A percentile compares a stretch with the other conserved stretches of the same genome.
Evolutionary conservation across 1,140 invertebrate species (phyloP).

Genomic region (Monomorium pharaonis): DNA sequence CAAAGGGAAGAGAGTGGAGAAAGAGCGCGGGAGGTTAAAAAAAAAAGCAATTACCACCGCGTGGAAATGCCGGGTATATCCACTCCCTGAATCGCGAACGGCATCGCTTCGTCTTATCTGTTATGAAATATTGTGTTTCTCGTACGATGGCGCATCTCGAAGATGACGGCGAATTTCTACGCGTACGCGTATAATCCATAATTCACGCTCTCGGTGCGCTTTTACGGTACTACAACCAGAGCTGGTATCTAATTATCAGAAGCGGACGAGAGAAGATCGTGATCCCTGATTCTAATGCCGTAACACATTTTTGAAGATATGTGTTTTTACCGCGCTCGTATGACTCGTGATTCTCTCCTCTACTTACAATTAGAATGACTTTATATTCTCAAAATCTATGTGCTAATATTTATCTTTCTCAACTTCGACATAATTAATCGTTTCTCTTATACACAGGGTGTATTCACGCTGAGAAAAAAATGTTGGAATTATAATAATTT

Average conservation of each 20-base stretch:
- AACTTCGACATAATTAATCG: background rate
- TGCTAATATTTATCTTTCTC: background rate
- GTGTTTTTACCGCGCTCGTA: background rate
- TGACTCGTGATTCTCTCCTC: background rate
- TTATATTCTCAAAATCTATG: background rate
- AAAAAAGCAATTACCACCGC: constrained; percentile 53
- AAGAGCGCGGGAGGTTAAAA: background rate
- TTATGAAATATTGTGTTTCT: constrained; percentile 35
- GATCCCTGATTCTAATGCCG: background rate
- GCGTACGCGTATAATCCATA: background rate
- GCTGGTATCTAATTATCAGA: background rate
- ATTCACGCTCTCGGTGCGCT: background rate
- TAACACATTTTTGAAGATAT: background rate
- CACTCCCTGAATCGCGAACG: constrained; percentile 8
- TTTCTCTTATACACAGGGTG: too few relatives aligned
- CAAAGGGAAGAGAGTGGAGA: background rate
- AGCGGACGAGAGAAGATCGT: background rate
- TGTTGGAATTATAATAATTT: too few relatives aligned
- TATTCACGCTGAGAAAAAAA: too few relatives aligned
- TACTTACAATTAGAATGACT: background rate
- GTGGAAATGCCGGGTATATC: background rate
- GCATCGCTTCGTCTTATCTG: constrained; percentile 30
- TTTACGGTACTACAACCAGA: background rate
- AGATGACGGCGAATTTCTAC: background rate
- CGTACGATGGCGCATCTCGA: background rate